phyloP scores from a whole-genome alignment of 2,113 vertebrate genomes.

The Grallaria varia region DNA sequence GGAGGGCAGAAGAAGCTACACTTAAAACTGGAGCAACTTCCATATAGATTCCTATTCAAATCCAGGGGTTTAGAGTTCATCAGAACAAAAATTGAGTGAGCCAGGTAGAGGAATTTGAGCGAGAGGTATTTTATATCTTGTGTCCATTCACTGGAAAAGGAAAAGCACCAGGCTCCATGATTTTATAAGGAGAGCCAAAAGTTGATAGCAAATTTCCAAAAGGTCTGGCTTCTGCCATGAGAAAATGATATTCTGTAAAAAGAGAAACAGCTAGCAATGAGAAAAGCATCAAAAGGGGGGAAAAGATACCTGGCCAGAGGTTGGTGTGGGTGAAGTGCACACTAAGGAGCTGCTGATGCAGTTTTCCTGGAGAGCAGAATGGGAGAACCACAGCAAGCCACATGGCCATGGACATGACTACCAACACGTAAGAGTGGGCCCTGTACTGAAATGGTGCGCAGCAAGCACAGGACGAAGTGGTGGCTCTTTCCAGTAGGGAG shows the following conservation, averaged over 20 bases:
- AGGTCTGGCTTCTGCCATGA: background rate
- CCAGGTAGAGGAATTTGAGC: background rate
- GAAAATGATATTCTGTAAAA: background rate
- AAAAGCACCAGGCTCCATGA: background rate
- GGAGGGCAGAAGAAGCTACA: background rate
- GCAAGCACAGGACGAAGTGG: background rate
- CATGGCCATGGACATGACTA: background rate
- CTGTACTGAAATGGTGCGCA: background rate
- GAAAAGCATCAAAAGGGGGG: background rate
- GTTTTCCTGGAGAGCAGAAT: background rate
- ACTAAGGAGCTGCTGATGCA: background rate
- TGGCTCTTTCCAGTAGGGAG: background rate
- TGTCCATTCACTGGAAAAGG: background rate
- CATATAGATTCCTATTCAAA: background rate
- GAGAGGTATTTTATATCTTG: background rate
- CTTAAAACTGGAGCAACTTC: background rate
- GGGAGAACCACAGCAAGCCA: background rate
- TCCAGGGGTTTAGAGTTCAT: background rate
- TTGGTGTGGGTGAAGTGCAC: background rate
- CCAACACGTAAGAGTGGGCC: background rate
- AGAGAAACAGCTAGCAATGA: background rate
- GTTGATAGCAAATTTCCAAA: slow-evolving; percentile 26
- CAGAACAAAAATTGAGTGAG: background rate
- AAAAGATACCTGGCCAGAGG: background rate
- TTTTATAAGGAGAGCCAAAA: background rate